Base-by-base conservation (phyloP, 2,888 invertebrate genomes). In the Dryococelus australis region DNA sequence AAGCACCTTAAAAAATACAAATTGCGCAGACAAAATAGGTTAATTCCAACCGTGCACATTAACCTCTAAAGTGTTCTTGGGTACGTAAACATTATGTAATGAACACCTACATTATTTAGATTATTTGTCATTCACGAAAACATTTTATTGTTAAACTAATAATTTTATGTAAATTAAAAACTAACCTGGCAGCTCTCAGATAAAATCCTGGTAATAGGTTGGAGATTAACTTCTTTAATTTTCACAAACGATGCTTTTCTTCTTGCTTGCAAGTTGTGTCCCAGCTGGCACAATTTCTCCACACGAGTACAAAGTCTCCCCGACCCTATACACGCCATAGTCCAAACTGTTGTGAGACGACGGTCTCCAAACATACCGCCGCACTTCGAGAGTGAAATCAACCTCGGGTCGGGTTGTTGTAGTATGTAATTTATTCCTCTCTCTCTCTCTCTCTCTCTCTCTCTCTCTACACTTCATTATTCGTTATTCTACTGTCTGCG, bases 321-420 rank as follows among this genome's bases (percentile, higher is more conserved):
- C 94, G 96, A 95, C 94, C 95, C 95, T 95, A 96, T 94, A 95
- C 96, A 96, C 95, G 96, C 96, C 96, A 96, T 96, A 94, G 95
- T 95, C 94, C 94, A 94, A 94, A 96, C 95, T 94, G 95, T 94
- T 95, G 94, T 95, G 94, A 94, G 93, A 93, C 93, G 93, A 92
- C 93, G 93, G 87, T 87, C 88, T 81, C 87, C 85, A 85, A 87
- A 84, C 88, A 87, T 86, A 86, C 87, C 88, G 88, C 87, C 88
- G 35, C 85, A 79, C 85, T 88, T 86, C 86, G 87, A 86, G 88
- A 88, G 87, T 87, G 87, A 87, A 85, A 87, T 84, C 85, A 85
- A 83, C 85, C 86, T 85, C 85, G 28, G 87, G 84, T 85, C 85
- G 28, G 87, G 84, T 85, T 81, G 87, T 84, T 86, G n/a, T 86